Conservation (phyloP, 2,113 vertebrate species). For the Phocoena sinus region DNA sequence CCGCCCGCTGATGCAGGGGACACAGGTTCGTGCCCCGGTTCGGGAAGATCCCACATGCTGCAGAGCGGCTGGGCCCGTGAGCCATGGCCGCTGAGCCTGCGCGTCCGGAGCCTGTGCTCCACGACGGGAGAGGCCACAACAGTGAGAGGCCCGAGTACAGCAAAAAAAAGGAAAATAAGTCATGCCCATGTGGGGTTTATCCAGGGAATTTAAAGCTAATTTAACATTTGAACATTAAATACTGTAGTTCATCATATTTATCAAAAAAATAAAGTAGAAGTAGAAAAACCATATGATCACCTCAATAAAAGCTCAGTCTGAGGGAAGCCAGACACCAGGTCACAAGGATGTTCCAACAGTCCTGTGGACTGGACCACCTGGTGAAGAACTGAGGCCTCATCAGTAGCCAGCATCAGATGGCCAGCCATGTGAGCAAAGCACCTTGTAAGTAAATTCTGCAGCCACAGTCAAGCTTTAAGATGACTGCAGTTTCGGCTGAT, state of each 20-base stretch:
- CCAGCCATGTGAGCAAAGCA: too few relatives aligned
- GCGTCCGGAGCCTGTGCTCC: too few relatives aligned
- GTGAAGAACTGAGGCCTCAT: background rate
- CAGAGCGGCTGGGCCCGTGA: too few relatives aligned
- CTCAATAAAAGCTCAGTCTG: background rate
- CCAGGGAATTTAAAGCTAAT: background rate
- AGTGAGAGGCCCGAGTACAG: too few relatives aligned
- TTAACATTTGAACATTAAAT: background rate
- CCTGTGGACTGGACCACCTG: background rate
- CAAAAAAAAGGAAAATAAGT: background rate
- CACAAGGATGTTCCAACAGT: background rate
- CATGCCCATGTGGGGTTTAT: background rate
- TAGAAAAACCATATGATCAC: background rate
- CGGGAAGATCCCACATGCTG: too few relatives aligned
- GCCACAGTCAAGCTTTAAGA: background rate
- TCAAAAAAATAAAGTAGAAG: background rate
- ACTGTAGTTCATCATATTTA: background rate
- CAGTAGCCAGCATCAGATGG: background rate
- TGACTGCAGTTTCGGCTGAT: background rate
- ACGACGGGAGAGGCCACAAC: too few relatives aligned
- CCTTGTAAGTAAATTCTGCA: background rate
- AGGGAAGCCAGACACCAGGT: background rate
- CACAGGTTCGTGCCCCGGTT: too few relatives aligned
- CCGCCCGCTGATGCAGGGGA: too few relatives aligned
- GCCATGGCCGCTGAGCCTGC: too few relatives aligned